phyloP scores from a whole-genome alignment of 1,140 invertebrate genomes.

The Choristoneura fumiferana region DNA sequence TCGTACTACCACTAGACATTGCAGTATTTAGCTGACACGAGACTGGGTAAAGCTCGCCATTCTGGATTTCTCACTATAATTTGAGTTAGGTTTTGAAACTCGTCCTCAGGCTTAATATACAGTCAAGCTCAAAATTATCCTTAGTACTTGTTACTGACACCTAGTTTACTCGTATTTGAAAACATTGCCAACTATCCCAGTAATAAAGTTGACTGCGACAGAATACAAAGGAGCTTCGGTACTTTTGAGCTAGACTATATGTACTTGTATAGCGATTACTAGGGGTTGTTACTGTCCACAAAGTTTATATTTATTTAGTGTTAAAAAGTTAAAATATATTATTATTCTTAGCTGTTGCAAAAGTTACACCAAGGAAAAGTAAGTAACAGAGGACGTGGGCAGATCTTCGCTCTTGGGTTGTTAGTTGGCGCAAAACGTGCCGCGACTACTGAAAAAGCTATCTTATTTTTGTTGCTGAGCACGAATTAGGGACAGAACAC shows the following conservation, averaged over 20 bases:
- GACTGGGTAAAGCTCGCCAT: background rate
- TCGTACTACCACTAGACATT: background rate
- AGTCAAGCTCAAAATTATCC: too few relatives aligned
- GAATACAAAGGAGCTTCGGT: too few relatives aligned
- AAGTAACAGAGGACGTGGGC: conserved; percentile 41
- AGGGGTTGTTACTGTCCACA: too few relatives aligned
- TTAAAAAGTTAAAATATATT: conserved; percentile 24
- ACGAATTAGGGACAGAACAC: conserved; percentile 48
- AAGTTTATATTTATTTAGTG: background rate
- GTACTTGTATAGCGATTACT: too few relatives aligned
- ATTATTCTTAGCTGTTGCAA: too few relatives aligned
- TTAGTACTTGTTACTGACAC: too few relatives aligned
- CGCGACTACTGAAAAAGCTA: conserved; percentile 36
- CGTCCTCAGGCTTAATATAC: background rate
- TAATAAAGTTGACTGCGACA: too few relatives aligned
- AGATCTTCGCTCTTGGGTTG: background rate
- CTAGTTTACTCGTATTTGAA: too few relatives aligned
- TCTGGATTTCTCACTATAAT: background rate
- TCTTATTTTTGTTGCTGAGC: conserved; percentile 45
- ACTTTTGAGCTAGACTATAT: too few relatives aligned
- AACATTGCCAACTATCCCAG: too few relatives aligned
- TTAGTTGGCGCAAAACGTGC: conserved; percentile 47
- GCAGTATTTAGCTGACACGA: background rate
- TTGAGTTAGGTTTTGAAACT: background rate
- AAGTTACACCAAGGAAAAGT: conserved; percentile 24